phyloP scores from a whole-genome alignment of 2,113 vertebrate genomes.

The Catharus fuscescens region DNA sequence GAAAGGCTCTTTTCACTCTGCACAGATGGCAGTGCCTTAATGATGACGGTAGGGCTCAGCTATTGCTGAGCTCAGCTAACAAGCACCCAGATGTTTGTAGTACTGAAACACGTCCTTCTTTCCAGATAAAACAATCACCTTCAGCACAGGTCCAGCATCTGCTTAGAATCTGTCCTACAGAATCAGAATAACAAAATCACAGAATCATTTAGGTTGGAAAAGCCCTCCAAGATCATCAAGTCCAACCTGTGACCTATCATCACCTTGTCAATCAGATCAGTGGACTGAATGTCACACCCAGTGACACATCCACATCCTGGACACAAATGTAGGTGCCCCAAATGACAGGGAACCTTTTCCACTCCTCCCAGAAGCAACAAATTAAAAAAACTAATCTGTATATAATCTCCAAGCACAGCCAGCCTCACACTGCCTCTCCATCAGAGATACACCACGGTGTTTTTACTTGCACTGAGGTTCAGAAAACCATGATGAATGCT shows the following conservation, averaged over 20 bases:
- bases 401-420: not conserved
- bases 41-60: not conserved
- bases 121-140: not conserved
- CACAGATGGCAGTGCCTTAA: conserved; percentile 25
- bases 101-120: not conserved
- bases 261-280: not conserved
- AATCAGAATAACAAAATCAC: not conserved
- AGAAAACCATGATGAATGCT: not conserved
- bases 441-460: fast-evolving
- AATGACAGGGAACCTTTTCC: not conserved
- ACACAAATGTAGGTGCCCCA: not conserved
- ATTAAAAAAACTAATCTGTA: not conserved
- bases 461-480: not conserved
- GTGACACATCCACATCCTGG: not conserved
- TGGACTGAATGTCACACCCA: not conserved
- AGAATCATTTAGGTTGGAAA: not conserved
- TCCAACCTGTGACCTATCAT: not conserved
- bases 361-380: not conserved
- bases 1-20: conserved; percentile 4
- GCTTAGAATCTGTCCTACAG: not conserved
- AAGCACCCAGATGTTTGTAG: conserved; percentile 22
- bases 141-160: not conserved
- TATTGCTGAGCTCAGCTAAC: conserved; percentile 31
- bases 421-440: not conserved
- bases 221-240: not conserved